phyloP scores from a whole-genome alignment of 2,113 vertebrate species.

The Pseudorhombus dupliciocellatus region DNA sequence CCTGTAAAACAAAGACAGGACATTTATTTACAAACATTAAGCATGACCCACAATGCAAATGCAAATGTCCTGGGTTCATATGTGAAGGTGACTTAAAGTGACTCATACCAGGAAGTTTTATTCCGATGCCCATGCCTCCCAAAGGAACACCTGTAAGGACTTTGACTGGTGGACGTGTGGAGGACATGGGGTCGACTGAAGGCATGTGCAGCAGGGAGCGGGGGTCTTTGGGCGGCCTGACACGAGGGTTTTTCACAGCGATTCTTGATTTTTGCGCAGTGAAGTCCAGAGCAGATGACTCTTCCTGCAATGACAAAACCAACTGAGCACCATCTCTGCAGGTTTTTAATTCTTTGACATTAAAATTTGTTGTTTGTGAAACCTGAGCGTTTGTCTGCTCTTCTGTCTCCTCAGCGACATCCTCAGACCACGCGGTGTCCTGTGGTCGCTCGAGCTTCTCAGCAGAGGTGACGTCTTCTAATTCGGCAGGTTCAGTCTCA shows the following conservation, averaged over 20 bases:
- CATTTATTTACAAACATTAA: slow-evolving; percentile 5
- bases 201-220: slow-evolving; percentile 74
- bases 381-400: not conserved
- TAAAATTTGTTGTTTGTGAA: slow-evolving; percentile 5
- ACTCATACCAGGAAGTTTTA: slow-evolving; percentile 80
- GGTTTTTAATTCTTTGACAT: not conserved
- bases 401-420: not conserved
- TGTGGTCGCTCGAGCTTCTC: slow-evolving; percentile 16
- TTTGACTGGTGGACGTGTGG: slow-evolving; percentile 21
- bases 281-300: slow-evolving; percentile 68
- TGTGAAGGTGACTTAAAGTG: not conserved
- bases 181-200: slow-evolving; percentile 64
- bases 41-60: not conserved
- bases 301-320: slow-evolving; percentile 38
- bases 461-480: not conserved
- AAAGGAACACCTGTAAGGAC: slow-evolving; percentile 44
- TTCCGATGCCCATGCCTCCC: slow-evolving; percentile 65
- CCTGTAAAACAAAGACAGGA: slow-evolving; percentile 53
- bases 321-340: not conserved
- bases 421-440: not conserved
- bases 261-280: slow-evolving; percentile 77
- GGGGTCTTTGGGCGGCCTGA: slow-evolving; percentile 77
- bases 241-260: slow-evolving; percentile 72
- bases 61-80: no score
- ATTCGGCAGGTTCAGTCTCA: slow-evolving; percentile 14